Evolutionary conservation across 92 coral and sea anemone species (phyloP), one percentile per base, ranked within the genome.

Genomic region (Metridium senile): DNA sequence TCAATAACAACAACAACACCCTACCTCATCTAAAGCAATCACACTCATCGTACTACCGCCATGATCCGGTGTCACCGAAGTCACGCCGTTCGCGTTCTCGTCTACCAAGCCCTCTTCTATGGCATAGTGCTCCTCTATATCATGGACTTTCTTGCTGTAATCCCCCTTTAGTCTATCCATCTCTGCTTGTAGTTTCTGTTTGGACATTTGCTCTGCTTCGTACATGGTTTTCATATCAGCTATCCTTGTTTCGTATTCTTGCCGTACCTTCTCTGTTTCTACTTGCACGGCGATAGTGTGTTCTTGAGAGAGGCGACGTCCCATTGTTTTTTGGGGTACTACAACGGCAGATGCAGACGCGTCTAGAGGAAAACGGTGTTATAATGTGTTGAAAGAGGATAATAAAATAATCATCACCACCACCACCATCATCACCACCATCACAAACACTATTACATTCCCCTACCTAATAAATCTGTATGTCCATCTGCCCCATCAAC

Each of bases 141-240:
- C 88, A 58, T 81, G 92, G 23, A 94, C 91, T 80, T 92, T 89
- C 26, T 73, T 74, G 72, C 85, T 86, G 74, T 92, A 94, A 26
- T 91, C 95, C 29, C 85, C 86, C 67, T 89, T 85, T 62, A 94
- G 77, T 27, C 78, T 75, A 13, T 90, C 90, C 86, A 91, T 87
- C 72, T 92, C 97, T 10, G 81, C 97, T 54, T 92, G 92, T 30
- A 94, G 90, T 75, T 92, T 88, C 75, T 94, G 95, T 66, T 92
- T 94, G 25, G 97, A 92, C 85, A 90, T 89, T 58, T 89, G 97
- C 79, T 94, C 97, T 49, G 90, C 94, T 74, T 94, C 95, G 54
- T 84, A 92, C 85, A 90, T 78, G 29, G 81, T 66, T 56, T 92
- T 92, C 98, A 94, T 94, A 56, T 92, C 97, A 0, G 97, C 77